These are phyloP conservation scores for Acanthurus leucopareius DNA, from an alignment of 2,797 vertebrate genomes.

Conservation along the genomic window DNA sequence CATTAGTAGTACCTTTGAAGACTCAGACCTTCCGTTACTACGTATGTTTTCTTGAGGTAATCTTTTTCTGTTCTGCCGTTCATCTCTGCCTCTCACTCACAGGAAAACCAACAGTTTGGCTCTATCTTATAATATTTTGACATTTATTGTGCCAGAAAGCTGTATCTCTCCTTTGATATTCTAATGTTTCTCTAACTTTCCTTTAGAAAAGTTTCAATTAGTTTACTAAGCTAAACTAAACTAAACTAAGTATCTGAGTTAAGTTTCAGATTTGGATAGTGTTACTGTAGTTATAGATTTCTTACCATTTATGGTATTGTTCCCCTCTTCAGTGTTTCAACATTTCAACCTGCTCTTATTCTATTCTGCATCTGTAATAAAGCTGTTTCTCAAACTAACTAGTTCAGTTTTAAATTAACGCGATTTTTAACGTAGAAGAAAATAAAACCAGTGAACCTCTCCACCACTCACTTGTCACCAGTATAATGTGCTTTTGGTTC, in stretches of 20 bases:
- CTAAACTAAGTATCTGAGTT: not conserved
- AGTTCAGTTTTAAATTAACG: constrained; percentile 1
- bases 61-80: not conserved
- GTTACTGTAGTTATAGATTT: constrained; percentile 53
- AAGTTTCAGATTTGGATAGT: constrained; percentile 47
- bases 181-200: not conserved
- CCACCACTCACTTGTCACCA: not conserved
- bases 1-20: not conserved
- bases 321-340: constrained; percentile 38
- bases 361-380: constrained; percentile 18
- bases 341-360: constrained; percentile 34
- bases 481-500: not conserved
- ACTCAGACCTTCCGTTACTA: not conserved
- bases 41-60: not conserved
- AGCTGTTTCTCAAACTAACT: constrained; percentile 2
- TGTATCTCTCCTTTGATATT: not conserved
- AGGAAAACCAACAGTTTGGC: constrained; percentile 2
- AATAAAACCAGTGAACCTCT: not conserved
- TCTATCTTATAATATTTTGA: constrained; percentile 12
- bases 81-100: not conserved
- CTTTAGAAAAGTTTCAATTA: too few relatives aligned
- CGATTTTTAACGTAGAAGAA: not conserved
- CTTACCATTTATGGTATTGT: constrained; percentile 66
- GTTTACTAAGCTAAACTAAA: too few relatives aligned
- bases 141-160: not conserved